Evolutionary conservation across 2,113 vertebrate genomes (phyloP).

Genomic region (Eptatretus burgeri): DNA sequence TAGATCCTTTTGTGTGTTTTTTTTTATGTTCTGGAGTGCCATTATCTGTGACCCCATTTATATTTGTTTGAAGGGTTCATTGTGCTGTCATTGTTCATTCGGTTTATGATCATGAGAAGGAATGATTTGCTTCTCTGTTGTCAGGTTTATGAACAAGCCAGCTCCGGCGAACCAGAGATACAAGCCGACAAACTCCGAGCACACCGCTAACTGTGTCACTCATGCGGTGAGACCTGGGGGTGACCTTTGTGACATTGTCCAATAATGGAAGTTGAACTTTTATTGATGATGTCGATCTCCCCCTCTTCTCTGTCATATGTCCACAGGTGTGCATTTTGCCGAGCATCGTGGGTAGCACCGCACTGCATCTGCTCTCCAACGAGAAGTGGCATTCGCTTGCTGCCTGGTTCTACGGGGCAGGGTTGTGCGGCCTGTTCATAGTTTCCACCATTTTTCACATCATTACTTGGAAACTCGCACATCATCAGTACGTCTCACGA

Average conservation of each 20-base stretch:
- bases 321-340: constrained; percentile 58
- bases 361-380: constrained; percentile 51
- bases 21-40: too few species aligned
- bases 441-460: constrained; percentile 79
- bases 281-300: too few species aligned
- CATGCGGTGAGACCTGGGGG: constrained; percentile 36
- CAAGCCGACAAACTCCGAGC: constrained; percentile 67
- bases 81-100: too few species aligned
- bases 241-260: too few species aligned
- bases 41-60: too few species aligned
- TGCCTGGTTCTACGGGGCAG: constrained; percentile 66
- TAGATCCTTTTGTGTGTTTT: too few species aligned
- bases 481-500: constrained; percentile 29
- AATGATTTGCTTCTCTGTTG: too few species aligned
- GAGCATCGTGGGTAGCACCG: constrained; percentile 53
- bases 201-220: constrained; percentile 63
- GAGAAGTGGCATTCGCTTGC: constrained; percentile 57
- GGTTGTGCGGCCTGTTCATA: constrained; percentile 61
- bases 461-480: constrained; percentile 76
- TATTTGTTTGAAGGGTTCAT: too few species aligned
- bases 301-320: too few species aligned
- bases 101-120: too few species aligned
- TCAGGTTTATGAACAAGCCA: constrained; percentile 71
- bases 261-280: too few species aligned
- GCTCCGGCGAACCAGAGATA: constrained; percentile 51